Conservation (phyloP, 2,797 vertebrate genomes). For the Bradypodion pumilum region DNA sequence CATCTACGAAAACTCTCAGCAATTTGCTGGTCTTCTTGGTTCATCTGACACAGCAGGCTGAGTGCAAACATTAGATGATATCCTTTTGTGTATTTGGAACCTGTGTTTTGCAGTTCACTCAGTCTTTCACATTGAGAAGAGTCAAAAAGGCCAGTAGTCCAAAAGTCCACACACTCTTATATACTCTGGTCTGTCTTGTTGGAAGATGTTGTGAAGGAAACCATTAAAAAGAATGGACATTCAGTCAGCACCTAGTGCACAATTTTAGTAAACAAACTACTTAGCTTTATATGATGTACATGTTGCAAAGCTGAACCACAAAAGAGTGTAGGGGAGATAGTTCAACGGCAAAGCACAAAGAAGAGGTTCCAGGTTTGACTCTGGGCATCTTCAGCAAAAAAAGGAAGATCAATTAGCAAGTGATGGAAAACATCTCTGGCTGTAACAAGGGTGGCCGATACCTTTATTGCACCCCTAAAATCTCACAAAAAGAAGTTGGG, state of each 20-base stretch:
- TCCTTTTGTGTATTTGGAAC: constrained; percentile 13
- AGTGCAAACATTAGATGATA: constrained; percentile 21
- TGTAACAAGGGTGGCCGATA: too few species aligned
- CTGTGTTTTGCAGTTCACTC: not conserved
- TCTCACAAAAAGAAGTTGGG: too few species aligned
- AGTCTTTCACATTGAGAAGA: not conserved
- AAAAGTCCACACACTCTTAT: not conserved
- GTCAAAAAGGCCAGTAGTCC: not conserved
- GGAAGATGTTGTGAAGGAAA: not conserved
- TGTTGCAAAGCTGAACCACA: too few species aligned
- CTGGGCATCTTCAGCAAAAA: not conserved
- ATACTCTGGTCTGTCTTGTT: not conserved
- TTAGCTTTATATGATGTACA: not conserved
- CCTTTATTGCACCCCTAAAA: too few species aligned
- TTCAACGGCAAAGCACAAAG: not conserved
- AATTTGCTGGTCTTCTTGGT: constrained; percentile 14
- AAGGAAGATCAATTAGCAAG: not conserved
- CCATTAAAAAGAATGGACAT: not conserved
- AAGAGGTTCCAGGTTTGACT: not conserved
- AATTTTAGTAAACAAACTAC: not conserved
- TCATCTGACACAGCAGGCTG: constrained; percentile 18
- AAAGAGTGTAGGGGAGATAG: not conserved
- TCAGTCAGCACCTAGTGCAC: not conserved
- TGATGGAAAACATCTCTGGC: not conserved
- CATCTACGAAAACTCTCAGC: constrained; percentile 6